A percentile compares a stretch with the other conserved stretches of the same genome.
These are phyloP conservation scores for Philypnodon macrostomus DNA, from an alignment of 2,797 vertebrate genomes.

Conservation along the genomic window DNA sequence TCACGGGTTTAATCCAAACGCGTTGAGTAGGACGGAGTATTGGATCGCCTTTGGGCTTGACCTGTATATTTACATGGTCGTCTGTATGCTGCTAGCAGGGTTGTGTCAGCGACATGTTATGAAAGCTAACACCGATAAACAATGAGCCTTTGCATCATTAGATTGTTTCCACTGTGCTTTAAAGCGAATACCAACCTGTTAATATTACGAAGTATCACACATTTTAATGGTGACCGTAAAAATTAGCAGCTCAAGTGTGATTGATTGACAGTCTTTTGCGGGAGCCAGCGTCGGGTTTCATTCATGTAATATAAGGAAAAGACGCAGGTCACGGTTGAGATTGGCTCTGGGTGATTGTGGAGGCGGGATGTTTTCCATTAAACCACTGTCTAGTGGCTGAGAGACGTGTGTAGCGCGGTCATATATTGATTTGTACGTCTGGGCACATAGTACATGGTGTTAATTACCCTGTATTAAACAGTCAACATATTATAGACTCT, in stretches of 20 bases:
- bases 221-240: conserved; percentile 58
- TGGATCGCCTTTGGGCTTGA: conserved; percentile 14
- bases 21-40: conserved; percentile 18
- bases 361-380: conserved; percentile 74
- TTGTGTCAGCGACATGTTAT: conserved; percentile 49
- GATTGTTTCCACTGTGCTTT: neutral
- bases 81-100: conserved; percentile 9
- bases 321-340: conserved; percentile 66
- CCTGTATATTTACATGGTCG: conserved; percentile 32
- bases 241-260: conserved; percentile 60
- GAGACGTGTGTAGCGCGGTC: conserved; percentile 15
- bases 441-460: conserved; percentile 2
- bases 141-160: conserved; percentile 22
- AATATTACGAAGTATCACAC: conserved; percentile 39
- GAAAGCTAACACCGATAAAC: conserved; percentile 40
- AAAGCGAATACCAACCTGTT: conserved; percentile 33
- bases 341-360: conserved; percentile 76
- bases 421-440: conserved; percentile 26
- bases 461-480: conserved; percentile 15
- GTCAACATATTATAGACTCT: neutral
- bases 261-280: conserved; percentile 66
- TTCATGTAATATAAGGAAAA: conserved; percentile 78
- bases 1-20: conserved; percentile 9
- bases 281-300: conserved; percentile 73
- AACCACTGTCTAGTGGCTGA: conserved; percentile 63